Evolutionary conservation across 2,888 invertebrate genomes (phyloP).

Genomic region (Cheilosia impressa): DNA sequence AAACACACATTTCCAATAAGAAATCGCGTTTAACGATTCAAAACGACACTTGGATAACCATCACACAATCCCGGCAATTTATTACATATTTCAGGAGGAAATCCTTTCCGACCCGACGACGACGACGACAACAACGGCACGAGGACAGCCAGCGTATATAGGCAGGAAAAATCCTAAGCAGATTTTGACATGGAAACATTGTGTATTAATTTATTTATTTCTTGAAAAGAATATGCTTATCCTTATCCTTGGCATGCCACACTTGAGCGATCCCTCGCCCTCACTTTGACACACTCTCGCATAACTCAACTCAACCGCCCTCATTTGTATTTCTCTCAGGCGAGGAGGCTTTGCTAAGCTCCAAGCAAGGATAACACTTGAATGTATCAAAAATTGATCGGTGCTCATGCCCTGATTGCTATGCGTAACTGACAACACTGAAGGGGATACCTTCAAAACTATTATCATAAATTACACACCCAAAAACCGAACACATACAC

Average conservation of each 20-base stretch:
- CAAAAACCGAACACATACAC: conserved; percentile 10
- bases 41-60: conserved; percentile 71
- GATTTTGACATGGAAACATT: conserved; percentile 74
- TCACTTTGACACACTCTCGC: background rate
- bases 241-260: conserved; percentile 55
- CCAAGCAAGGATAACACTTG: conserved; percentile 69
- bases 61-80: conserved; percentile 72
- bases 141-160: background rate
- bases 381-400: conserved; percentile 75
- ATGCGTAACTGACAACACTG: conserved; percentile 74
- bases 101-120: conserved; percentile 59
- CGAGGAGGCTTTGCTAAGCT: conserved; percentile 56
- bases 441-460: conserved; percentile 71
- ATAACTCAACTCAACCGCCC: conserved; percentile 42
- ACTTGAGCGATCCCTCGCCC: conserved; percentile 9
- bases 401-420: conserved; percentile 73
- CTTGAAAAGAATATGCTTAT: conserved; percentile 72
- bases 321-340: conserved; percentile 75
- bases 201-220: conserved; percentile 75
- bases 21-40: conserved; percentile 70
- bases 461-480: conserved; percentile 74
- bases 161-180: conserved; percentile 57
- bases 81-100: conserved; percentile 70
- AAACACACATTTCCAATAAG: conserved; percentile 48
- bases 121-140: conserved; percentile 16